Conservation (phyloP, 1,140 invertebrate species). For the Bombus superbus region DNA sequence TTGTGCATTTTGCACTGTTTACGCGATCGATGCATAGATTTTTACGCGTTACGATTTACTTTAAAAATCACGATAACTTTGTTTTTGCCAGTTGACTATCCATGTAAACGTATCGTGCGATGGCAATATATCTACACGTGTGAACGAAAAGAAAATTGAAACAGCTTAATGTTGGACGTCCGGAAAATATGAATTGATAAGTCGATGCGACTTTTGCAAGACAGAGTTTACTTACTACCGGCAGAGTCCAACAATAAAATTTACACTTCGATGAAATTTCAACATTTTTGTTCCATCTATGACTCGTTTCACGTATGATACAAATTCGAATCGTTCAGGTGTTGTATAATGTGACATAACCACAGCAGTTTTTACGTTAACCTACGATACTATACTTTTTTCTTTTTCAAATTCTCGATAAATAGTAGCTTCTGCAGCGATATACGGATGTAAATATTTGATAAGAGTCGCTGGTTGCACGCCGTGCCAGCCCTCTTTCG, state of each 20-base stretch:
- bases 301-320: conserved; percentile 27
- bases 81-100: not conserved
- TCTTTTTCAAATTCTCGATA: conserved; percentile 31
- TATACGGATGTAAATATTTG: conserved; percentile 44
- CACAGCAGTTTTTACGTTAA: conserved; percentile 47
- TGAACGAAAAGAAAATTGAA: not conserved
- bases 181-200: conserved; percentile 52
- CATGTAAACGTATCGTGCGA: not conserved
- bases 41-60: not conserved
- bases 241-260: conserved; percentile 49
- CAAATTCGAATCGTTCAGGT: conserved; percentile 48
- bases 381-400: not conserved
- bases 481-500: conserved; percentile 36
- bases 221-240: conserved; percentile 63
- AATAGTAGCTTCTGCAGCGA: conserved; percentile 63
- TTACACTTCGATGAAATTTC: conserved; percentile 46
- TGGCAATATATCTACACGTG: not conserved
- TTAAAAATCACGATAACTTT: not conserved
- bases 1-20: not conserved
- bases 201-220: conserved; percentile 43
- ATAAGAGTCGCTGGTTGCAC: conserved; percentile 52
- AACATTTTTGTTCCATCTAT: conserved; percentile 4
- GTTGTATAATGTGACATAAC: conserved; percentile 62
- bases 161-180: not conserved
- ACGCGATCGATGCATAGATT: not conserved